A percentile compares a stretch with the other conserved stretches of the same genome.
These are phyloP conservation scores for Alectura lathami DNA, from an alignment of 2,113 vertebrate genomes.

Conservation along the genomic window DNA sequence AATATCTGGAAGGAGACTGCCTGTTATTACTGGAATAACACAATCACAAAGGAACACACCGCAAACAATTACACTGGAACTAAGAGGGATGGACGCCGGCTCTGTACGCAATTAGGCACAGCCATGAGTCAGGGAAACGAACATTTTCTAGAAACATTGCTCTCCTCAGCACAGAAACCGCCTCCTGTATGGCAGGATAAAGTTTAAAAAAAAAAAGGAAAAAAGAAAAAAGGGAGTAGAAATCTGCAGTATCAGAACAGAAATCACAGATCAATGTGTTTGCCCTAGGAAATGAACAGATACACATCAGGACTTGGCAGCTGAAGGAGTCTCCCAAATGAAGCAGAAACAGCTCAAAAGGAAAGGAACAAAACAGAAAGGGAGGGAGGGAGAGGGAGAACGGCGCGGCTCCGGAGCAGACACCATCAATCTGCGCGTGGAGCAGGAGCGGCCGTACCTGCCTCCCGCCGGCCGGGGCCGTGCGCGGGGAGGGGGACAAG, in stretches of 20 bases:
- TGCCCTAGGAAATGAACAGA: slow-evolving; percentile 62
- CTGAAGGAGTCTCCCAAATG: slow-evolving; percentile 57
- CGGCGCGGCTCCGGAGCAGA: neutral
- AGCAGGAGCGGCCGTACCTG: slow-evolving; percentile 53
- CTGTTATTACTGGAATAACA: slow-evolving; percentile 65
- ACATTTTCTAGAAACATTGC: slow-evolving; percentile 27
- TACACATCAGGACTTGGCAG: slow-evolving; percentile 65
- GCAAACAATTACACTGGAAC: slow-evolving; percentile 61
- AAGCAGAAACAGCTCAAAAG: slow-evolving; percentile 58
- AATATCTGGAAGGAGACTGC: slow-evolving; percentile 60
- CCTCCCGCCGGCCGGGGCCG: neutral
- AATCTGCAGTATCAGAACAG: slow-evolving; percentile 58
- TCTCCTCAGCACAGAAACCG: slow-evolving; percentile 19
- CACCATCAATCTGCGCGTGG: slow-evolving; percentile 45
- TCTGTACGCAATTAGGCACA: slow-evolving; percentile 55
- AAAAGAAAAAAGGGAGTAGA: slow-evolving; percentile 15
- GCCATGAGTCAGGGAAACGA: slow-evolving; percentile 44
- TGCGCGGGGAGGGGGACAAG: slow-evolving; percentile 36
- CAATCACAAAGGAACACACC: slow-evolving; percentile 63
- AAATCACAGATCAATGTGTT: slow-evolving; percentile 65
- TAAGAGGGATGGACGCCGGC: slow-evolving; percentile 12
- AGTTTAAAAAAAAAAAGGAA: neutral
- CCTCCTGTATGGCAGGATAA: slow-evolving; percentile 36
- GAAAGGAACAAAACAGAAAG: slow-evolving; percentile 31
- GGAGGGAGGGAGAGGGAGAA: neutral